phyloP scores from a whole-genome alignment of 2,113 vertebrate species.

The Glaucidium brasilianum region DNA sequence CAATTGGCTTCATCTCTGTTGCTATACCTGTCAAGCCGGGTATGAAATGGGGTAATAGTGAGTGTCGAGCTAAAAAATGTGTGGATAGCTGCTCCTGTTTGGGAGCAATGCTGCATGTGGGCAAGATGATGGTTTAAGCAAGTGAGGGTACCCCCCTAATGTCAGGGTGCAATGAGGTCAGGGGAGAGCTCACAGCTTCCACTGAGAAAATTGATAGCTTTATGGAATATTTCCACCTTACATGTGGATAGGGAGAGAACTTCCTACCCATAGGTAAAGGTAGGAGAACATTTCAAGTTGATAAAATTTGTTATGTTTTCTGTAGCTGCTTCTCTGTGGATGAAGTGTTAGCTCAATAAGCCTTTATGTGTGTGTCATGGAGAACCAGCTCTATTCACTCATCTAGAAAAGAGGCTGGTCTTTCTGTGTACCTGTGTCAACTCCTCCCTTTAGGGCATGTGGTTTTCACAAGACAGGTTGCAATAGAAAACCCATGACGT shows the following conservation, averaged over 20 bases:
- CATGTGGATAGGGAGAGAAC: not conserved
- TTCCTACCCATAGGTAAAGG: not conserved
- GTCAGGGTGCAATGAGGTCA: not conserved
- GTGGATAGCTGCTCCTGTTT: not conserved
- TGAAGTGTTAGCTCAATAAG: not conserved
- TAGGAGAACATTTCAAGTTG: not conserved
- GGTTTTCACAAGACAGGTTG: not conserved
- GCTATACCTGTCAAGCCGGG: not conserved
- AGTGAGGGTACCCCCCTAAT: not conserved
- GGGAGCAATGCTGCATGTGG: not conserved
- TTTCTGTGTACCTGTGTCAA: not conserved
- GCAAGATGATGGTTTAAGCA: not conserved
- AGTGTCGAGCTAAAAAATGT: not conserved
- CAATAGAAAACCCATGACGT: not conserved
- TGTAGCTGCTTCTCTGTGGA: not conserved
- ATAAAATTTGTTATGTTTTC: not conserved
- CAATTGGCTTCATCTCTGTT: not conserved
- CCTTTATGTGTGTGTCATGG: not conserved
- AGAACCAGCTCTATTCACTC: not conserved
- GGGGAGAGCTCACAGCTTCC: not conserved
- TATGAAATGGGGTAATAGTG: not conserved
- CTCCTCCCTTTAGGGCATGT: not conserved
- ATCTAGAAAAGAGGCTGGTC: not conserved
- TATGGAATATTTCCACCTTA: not conserved
- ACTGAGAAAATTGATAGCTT: not conserved